A percentile compares a stretch with the other conserved stretches of the same genome.
Evolutionary conservation across 2,888 invertebrate species (phyloP).

Genomic region (Synanthedon andrenaeformis): DNA sequence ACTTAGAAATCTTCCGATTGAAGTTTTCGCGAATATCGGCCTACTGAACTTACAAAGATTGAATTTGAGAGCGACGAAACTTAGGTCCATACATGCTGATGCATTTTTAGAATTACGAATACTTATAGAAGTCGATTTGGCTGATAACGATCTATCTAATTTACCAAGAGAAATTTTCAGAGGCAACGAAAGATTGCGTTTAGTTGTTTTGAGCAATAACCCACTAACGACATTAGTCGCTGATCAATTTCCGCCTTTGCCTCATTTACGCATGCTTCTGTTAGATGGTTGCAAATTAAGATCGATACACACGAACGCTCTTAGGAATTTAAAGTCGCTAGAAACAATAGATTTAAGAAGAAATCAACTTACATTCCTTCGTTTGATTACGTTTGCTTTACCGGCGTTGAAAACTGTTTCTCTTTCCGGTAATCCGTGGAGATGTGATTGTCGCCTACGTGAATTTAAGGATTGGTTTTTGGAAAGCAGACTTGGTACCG

Average conservation of each 20-base stretch:
- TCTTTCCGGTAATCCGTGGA: slow-evolving; percentile 89
- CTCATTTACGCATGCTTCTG: slow-evolving; percentile 83
- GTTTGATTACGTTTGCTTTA: slow-evolving; percentile 73
- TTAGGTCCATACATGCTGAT: slow-evolving; percentile 82
- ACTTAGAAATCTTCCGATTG: slow-evolving; percentile 79
- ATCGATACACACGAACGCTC: slow-evolving; percentile 80
- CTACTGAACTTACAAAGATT: slow-evolving; percentile 87
- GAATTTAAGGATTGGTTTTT: slow-evolving; percentile 88
- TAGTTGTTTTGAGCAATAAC: slow-evolving; percentile 85
- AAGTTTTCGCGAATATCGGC: slow-evolving; percentile 83
- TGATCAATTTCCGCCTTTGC: slow-evolving; percentile 85
- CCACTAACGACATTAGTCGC: slow-evolving; percentile 79
- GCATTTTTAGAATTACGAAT: slow-evolving; percentile 90
- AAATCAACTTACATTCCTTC: slow-evolving; percentile 78
- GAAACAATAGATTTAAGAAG: slow-evolving; percentile 84
- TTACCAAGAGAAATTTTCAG: slow-evolving; percentile 84
- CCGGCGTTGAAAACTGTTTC: slow-evolving; percentile 83
- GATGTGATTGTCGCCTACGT: slow-evolving; percentile 87
- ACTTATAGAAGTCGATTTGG: slow-evolving; percentile 87
- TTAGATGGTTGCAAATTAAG: slow-evolving; percentile 83
- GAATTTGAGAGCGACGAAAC: slow-evolving; percentile 80
- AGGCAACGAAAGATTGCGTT: slow-evolving; percentile 84
- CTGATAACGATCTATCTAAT: slow-evolving; percentile 81
- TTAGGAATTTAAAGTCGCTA: slow-evolving; percentile 79
- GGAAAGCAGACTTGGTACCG: slow-evolving; percentile 80